Evolutionary conservation across 1,140 invertebrate species (phyloP).

Genomic region (Drosophila sulfurigaster): DNA sequence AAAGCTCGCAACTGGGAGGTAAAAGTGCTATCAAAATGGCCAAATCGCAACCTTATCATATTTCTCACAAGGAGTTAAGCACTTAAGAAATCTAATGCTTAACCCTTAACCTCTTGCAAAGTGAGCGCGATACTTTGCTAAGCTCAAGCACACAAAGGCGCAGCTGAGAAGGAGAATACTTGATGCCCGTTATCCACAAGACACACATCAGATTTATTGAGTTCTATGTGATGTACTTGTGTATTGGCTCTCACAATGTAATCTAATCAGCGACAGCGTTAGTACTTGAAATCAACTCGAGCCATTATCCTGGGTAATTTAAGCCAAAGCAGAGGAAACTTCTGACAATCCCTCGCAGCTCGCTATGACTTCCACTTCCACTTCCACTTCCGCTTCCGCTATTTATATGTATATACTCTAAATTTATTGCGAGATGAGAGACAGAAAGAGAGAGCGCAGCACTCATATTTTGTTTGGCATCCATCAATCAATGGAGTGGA

Average conservation of each 20-base stretch:
- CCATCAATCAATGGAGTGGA: constrained; percentile 60
- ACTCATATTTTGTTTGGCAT: constrained; percentile 62
- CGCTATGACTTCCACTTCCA: constrained; percentile 36
- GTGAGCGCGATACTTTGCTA: too few species aligned
- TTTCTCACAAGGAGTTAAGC: too few species aligned
- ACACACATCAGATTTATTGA: constrained; percentile 2
- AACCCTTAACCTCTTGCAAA: too few species aligned
- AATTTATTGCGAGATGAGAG: background rate
- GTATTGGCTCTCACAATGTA: constrained; percentile 4
- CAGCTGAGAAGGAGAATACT: too few species aligned
- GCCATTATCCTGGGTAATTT: constrained; percentile 7
- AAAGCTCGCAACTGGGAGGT: too few species aligned
- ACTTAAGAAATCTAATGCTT: too few species aligned
- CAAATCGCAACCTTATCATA: too few species aligned
- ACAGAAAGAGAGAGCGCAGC: constrained; percentile 2
- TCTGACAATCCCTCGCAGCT: too few species aligned
- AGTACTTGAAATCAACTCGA: constrained; percentile 22
- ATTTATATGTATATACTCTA: constrained; percentile 9
- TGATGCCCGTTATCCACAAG: background rate
- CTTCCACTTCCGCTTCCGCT: constrained; percentile 24
- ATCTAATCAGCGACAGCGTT: constrained; percentile 18
- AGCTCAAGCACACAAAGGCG: too few species aligned
- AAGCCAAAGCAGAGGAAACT: constrained; percentile 2
- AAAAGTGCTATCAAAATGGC: too few species aligned
- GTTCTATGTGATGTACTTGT: background rate